Conservation (phyloP, 2,888 invertebrate species). For the Trachelus troglodyta region DNA sequence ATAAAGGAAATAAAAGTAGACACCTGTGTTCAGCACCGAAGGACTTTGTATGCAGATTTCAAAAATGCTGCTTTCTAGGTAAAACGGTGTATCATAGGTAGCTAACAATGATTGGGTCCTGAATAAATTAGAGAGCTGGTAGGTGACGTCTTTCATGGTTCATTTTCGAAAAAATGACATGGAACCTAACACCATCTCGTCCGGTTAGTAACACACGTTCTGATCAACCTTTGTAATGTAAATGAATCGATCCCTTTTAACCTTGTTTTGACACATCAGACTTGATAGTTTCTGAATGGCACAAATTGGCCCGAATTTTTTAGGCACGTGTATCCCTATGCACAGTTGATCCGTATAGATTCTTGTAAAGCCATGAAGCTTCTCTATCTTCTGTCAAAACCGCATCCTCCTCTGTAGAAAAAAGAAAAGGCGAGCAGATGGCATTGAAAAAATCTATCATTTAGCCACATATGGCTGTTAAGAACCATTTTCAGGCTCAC, state of each 20-base stretch:
- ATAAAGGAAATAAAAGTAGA: constrained; percentile 1
- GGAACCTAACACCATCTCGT: background rate
- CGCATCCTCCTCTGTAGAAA: background rate
- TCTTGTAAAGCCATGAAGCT: background rate
- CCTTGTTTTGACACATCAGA: background rate
- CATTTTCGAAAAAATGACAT: background rate
- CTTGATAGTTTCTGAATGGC: constrained; percentile 2
- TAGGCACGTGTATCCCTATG: background rate
- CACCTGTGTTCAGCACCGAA: background rate
- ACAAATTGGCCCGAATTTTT: constrained; percentile 3
- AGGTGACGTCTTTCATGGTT: background rate
- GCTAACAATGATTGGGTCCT: constrained; percentile 5
- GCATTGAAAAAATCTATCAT: constrained; percentile 5
- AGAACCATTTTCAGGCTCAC: background rate
- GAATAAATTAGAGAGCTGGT: background rate
- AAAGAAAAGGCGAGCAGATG: background rate
- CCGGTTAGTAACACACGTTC: background rate
- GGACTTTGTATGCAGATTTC: constrained; percentile 4
- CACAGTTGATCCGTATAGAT: background rate
- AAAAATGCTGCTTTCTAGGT: background rate
- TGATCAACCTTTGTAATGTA: constrained; percentile 1
- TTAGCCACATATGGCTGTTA: background rate
- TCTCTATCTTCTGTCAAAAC: background rate
- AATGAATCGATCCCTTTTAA: background rate
- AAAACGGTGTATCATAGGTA: background rate